Percentiles rank a stretch among this genome's conserved stretches.
Evolutionary conservation across 2,888 invertebrate species (phyloP).

Genomic region (Trissonchulus latispiculum): DNA sequence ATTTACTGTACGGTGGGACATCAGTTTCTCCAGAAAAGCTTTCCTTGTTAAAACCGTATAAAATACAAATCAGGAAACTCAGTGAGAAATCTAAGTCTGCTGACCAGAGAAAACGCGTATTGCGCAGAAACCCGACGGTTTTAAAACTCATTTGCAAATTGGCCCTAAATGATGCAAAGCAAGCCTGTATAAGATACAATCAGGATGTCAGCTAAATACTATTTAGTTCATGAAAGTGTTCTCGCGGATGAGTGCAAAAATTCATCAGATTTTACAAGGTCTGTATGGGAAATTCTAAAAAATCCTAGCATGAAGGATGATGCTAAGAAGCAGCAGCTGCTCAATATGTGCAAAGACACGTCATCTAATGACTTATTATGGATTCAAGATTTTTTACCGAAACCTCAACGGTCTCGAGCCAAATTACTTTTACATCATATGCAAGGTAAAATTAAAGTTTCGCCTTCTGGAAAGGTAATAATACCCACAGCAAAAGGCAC

Average conservation of each 20-base stretch:
- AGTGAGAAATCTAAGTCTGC: background rate
- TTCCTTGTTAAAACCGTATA: background rate
- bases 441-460: background rate
- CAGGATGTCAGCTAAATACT: too few relatives aligned
- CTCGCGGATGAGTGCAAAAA: too few relatives aligned
- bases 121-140: background rate
- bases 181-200: too few relatives aligned
- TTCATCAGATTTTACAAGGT: too few relatives aligned
- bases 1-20: background rate
- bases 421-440: background rate
- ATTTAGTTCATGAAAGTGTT: background rate
- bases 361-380: background rate
- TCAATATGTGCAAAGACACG: too few relatives aligned
- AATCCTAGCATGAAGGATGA: too few relatives aligned
- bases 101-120: background rate
- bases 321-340: too few relatives aligned
- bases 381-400: background rate
- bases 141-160: background rate
- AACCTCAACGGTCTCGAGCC: background rate
- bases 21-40: background rate
- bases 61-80: background rate
- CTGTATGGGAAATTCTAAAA: too few relatives aligned
- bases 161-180: too few relatives aligned
- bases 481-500: background rate
- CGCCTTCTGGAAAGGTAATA: background rate